Evolutionary conservation across 2,113 vertebrate genomes (phyloP).

Genomic region (Salvelinus alpinus): DNA sequence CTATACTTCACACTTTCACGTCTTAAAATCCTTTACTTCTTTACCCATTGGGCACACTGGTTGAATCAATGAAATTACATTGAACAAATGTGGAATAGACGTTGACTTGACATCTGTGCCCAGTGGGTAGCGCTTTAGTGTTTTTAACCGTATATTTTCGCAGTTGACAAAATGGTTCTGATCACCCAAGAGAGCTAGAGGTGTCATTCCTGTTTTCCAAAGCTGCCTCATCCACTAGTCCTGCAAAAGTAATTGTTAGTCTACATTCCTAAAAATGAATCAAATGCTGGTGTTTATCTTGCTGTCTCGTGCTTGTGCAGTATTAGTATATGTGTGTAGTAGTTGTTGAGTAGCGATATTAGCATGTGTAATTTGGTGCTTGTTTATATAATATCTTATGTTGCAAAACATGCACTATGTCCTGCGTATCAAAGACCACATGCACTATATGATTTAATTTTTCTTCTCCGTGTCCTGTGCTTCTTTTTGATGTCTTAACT

Average conservation of each 20-base stretch:
- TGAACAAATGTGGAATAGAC: too few relatives aligned
- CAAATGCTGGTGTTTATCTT: constrained; percentile 35
- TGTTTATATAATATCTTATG: constrained; percentile 55
- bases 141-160: neutral
- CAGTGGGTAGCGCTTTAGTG: neutral
- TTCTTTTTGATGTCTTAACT: constrained; percentile 67
- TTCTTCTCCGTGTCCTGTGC: constrained; percentile 52
- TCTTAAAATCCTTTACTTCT: neutral
- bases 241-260: neutral
- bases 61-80: too few relatives aligned
- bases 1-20: neutral
- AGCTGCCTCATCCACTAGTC: neutral
- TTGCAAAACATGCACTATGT: constrained; percentile 69
- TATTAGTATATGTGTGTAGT: constrained; percentile 50
- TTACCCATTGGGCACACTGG: neutral
- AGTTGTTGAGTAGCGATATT: constrained; percentile 50
- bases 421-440: constrained; percentile 57
- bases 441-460: constrained; percentile 52
- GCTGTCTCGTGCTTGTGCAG: constrained; percentile 43
- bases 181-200: neutral
- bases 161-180: neutral
- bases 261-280: constrained; percentile 5
- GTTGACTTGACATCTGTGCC: too few relatives aligned
- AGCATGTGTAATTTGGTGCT: constrained; percentile 57
- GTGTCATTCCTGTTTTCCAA: neutral